Base-by-base conservation (phyloP, 2,888 invertebrate genomes). In the Drosophila melanosoma region DNA sequence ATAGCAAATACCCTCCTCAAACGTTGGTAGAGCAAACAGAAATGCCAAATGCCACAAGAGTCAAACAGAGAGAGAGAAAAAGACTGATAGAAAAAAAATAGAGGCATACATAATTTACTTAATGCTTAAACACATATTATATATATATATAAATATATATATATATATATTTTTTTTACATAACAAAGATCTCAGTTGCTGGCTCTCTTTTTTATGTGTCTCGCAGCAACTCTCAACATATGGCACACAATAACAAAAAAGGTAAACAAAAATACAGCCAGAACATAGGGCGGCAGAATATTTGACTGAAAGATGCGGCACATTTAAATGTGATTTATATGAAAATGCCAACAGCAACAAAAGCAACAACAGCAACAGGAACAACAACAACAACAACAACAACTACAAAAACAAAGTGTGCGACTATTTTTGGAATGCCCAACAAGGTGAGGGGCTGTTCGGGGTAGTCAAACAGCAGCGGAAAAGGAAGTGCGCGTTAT, bases 261-360 rank as follows among this genome's bases (percentile, higher is more conserved):
- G 80, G 80, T 80, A 80, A 80, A 80, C 69, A 71, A 68, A 69
- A 68, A 54, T 64, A 68, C 57, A 64, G 42, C n/a, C 29, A 54
- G 49, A 49, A 20, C 20, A 15, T 42, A 35, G 11, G 42, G 48
- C 38, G 40, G 40, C n/a, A 56, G 42, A 66, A 72, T 65, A 20
- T 64, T 64, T 56, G 45, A 59, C 42, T 56, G 58, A 75, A 71
- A 80, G 78, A 76, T 81, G 83, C 63, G 79, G 77, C 76, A 77
- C 85, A 85, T 84, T 85, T 74, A 76, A 85, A 76, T 83, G 83
- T 83, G 84, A 84, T 85, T 84, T 84, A 85, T 84, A 72, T 74
- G 69, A 77, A 79, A 74, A 74, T 71, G 65, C 63, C 69, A 74
- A 40, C 42, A 56, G 45, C 40, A 59, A n/a, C 17, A 29, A 20